phyloP scores from a whole-genome alignment of 2,113 vertebrate genomes.

The Theristicus caerulescens region DNA sequence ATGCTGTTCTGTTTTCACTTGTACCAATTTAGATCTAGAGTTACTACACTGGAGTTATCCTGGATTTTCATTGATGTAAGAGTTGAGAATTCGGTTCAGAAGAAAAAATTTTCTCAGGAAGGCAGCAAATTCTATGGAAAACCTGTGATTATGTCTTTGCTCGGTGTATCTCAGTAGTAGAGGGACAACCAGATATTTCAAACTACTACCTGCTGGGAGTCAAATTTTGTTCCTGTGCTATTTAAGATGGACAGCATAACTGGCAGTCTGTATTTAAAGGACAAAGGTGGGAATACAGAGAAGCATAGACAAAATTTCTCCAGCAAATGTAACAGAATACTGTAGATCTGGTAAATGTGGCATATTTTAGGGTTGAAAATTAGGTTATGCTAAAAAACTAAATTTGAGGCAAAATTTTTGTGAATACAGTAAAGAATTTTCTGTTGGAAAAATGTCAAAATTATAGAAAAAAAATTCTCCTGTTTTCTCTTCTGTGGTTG shows the following conservation, averaged over 20 bases:
- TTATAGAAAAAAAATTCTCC: neutral
- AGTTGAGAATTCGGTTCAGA: neutral
- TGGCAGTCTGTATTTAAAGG: neutral
- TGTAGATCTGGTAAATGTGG: neutral
- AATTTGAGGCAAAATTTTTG: neutral
- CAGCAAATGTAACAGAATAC: neutral
- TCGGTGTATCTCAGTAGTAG: neutral
- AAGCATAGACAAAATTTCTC: neutral
- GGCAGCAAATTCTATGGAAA: neutral
- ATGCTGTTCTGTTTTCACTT: neutral
- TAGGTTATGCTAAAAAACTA: neutral
- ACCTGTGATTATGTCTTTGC: neutral
- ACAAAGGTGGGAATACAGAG: neutral
- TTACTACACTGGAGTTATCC: neutral
- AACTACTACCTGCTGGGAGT: neutral
- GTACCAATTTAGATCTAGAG: neutral
- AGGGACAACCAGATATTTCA: neutral
- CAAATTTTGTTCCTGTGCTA: neutral
- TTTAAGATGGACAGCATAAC: neutral
- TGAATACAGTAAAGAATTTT: neutral
- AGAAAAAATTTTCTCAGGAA: neutral
- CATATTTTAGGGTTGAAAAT: neutral
- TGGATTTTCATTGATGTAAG: neutral
- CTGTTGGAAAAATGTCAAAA: neutral
- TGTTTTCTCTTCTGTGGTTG: neutral